Evolutionary conservation across 1,140 invertebrate species (phyloP).

Genomic region (Orius laevigatus): DNA sequence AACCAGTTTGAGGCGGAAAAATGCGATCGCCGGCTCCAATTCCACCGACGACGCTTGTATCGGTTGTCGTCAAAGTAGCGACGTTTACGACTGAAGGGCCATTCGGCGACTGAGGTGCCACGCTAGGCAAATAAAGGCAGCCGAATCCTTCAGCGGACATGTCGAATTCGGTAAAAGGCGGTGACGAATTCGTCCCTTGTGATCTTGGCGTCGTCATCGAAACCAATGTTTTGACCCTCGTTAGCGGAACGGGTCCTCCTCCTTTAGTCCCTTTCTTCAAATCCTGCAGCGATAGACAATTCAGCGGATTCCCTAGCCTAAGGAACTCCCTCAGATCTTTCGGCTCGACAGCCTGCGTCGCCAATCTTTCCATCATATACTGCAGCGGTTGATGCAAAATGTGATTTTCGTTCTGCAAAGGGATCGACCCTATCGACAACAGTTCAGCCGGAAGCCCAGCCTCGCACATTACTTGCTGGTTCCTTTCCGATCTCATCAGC

Average conservation of each 20-base stretch:
- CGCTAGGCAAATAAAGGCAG: conserved; percentile 82
- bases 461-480: conserved; percentile 91
- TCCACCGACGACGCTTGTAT: conserved; percentile 72
- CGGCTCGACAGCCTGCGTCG: conserved; percentile 84
- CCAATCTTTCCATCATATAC: conserved; percentile 88
- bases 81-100: conserved; percentile 56
- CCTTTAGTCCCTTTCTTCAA: conserved; percentile 31
- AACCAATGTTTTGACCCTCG: conserved; percentile 89
- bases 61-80: conserved; percentile 35
- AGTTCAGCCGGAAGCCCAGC: conserved; percentile 73
- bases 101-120: conserved; percentile 71
- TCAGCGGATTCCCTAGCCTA: conserved; percentile 80
- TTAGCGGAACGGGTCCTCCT: conserved; percentile 74
- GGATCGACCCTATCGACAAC: conserved; percentile 56
- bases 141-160: conserved; percentile 98
- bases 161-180: conserved; percentile 95
- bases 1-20: conserved; percentile 86
- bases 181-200: conserved; percentile 30
- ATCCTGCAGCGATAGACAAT: conserved; percentile 63
- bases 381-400: conserved; percentile 78
- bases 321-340: conserved; percentile 86
- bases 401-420: conserved; percentile 79
- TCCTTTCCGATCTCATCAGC: conserved; percentile 79
- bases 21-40: conserved; percentile 81
- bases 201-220: conserved; percentile 92